Evolutionary conservation across 1,140 invertebrate species (phyloP).

Genomic region (Aplysia californica): DNA sequence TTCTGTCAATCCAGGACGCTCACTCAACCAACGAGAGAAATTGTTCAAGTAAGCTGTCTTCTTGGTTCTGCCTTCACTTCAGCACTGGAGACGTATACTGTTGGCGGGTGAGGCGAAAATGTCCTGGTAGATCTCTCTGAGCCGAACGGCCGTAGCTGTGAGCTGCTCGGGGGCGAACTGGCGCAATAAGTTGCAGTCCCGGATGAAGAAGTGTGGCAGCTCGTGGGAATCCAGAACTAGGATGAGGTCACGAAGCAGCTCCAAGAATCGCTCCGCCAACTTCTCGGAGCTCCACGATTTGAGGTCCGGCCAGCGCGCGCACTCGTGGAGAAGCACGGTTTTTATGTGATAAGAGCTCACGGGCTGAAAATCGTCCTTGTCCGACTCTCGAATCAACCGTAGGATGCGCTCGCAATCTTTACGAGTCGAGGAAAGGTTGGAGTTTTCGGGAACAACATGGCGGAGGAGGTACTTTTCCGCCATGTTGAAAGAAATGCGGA

Average conservation of each 20-base stretch:
- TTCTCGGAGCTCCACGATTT: conserved; percentile 15
- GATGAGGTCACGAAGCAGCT: conserved; percentile 26
- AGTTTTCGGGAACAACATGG: not conserved
- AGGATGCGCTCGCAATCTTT: conserved; percentile 30
- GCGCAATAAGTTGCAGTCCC: conserved; percentile 32
- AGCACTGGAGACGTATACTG: conserved; percentile 33
- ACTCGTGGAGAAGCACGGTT: conserved; percentile 33
- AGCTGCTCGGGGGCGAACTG: conserved; percentile 24
- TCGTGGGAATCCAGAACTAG: conserved; percentile 26
- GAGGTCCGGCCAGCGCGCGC: conserved; percentile 19
- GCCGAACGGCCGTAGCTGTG: not conserved
- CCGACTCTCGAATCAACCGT: conserved; percentile 30
- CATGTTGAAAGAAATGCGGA: conserved; percentile 32
- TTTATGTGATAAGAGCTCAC: conserved; percentile 34
- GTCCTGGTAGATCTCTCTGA: conserved; percentile 32
- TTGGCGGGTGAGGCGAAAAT: conserved; percentile 18
- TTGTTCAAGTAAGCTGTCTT: no score
- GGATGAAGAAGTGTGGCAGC: conserved; percentile 34
- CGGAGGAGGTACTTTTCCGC: conserved; percentile 36
- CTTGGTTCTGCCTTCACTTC: not conserved
- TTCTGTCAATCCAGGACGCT: no score
- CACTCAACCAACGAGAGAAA: no score
- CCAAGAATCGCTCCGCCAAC: conserved; percentile 28
- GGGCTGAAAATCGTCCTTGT: conserved; percentile 27
- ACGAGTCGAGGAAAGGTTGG: not conserved